Conservation (phyloP, 2,888 invertebrate species). For the Aricia artaxerxes region DNA sequence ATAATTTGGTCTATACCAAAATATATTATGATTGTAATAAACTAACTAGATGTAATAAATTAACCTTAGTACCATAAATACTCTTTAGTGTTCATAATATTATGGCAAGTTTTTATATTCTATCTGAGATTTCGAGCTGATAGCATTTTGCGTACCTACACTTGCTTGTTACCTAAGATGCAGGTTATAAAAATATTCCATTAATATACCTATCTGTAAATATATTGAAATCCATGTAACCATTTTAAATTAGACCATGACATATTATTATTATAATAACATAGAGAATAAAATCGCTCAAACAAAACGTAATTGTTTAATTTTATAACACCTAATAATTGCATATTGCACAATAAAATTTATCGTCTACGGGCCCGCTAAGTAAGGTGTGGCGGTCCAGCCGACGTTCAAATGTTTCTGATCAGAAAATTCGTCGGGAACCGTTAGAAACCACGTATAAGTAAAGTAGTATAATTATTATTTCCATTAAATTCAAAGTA, state of each 20-base stretch:
- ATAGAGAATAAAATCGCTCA: constrained; percentile 22
- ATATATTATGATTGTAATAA: not conserved
- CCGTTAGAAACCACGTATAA: no score
- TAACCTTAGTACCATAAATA: constrained; percentile 7
- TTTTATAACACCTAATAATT: not conserved
- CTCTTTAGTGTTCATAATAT: constrained; percentile 27
- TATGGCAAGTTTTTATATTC: not conserved
- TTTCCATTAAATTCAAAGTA: not conserved
- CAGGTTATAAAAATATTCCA: not conserved
- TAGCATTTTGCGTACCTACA: not conserved
- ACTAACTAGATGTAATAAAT: not conserved
- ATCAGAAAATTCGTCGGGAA: no score
- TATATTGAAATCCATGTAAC: constrained; percentile 10
- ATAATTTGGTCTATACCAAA: not conserved
- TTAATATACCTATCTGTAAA: not conserved
- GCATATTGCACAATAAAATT: no score
- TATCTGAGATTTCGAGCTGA: not conserved
- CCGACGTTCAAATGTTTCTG: no score
- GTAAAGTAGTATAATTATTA: no score
- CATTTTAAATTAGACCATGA: not conserved
- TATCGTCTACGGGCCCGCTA: no score
- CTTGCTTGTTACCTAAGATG: not conserved
- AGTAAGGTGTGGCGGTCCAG: no score
- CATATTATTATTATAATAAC: not conserved
- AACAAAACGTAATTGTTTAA: not conserved